Evolutionary conservation across 2,888 invertebrate species (phyloP), one percentile per base, ranked within the genome.

Genomic region (Clostera curtula): DNA sequence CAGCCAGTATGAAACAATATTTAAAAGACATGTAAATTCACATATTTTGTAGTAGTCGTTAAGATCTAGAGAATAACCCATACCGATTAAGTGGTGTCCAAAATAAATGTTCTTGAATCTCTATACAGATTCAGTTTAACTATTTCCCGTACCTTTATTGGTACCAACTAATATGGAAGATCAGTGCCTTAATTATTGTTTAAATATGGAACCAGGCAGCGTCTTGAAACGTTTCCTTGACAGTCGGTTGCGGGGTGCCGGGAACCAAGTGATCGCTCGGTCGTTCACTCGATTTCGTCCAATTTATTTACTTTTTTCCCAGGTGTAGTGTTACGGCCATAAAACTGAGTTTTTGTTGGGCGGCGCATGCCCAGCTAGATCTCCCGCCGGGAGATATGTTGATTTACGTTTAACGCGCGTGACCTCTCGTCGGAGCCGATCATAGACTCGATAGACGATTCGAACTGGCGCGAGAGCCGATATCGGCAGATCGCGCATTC

Each of bases 321-420:
- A 56, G 65, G 80, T 82, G 68, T 79, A 69, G 69, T 73, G 74
- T 79, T 79, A 74, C 79, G 69, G 65, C 73, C 59, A 76, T 79
- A 80, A 80, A 79, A 76, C 67, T 72, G 54, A 74, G 72, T 80
- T 80, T 80, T 79, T 74, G 77, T 77, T 70, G 72, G 74, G 57
- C 58, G 63, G 67, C 71, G 68, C 72, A 67, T 70, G 72, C 68
- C 62, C 60, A 56, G 68, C 68, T 74, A 77, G 82, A 83, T 82
- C 76, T 75, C 82, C 79, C 77, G 79, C 74, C 72, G 82, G 56
- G 79, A 79, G 82, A 82, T 82, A 82, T 80, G 82, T 82, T 82
- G 83, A 82, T 83, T 83, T 83, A 83, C 82, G 82, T 79, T 80
- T 72, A 79, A 71, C 75, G 77, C 76, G 76, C 83, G 76, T 82